A percentile compares a stretch with the other conserved stretches of the same genome.
These are phyloP conservation scores for Ceratosolen solmsi DNA, from an alignment of 1,140 invertebrate genomes.

Conservation along the genomic window DNA sequence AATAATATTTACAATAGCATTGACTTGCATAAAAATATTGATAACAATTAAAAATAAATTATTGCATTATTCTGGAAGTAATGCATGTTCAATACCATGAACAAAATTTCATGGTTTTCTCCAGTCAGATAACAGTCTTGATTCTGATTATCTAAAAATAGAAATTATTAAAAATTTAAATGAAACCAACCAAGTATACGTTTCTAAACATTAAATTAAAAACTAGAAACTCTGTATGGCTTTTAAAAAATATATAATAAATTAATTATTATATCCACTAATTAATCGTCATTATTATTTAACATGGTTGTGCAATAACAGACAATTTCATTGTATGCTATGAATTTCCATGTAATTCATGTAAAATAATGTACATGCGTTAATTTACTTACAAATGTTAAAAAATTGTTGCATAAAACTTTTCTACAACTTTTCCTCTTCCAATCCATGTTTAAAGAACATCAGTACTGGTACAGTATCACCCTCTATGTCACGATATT, in stretches of 20 bases:
- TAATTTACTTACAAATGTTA: slow-evolving; percentile 67
- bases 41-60: slow-evolving; percentile 55
- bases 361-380: background rate
- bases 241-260: no score
- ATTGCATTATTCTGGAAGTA: slow-evolving; percentile 61
- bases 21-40: slow-evolving; percentile 48
- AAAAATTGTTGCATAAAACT: slow-evolving; percentile 54
- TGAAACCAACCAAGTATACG: background rate
- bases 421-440: slow-evolving; percentile 93
- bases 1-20: slow-evolving; percentile 55
- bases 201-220: no score
- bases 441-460: slow-evolving; percentile 96
- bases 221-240: no score
- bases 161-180: slow-evolving; percentile 32
- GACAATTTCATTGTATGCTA: slow-evolving; percentile 39
- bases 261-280: no score
- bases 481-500: slow-evolving; percentile 92
- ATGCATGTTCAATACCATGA: slow-evolving; percentile 55
- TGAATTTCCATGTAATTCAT: slow-evolving; percentile 21
- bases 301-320: slow-evolving; percentile 59
- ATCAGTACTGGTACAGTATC: slow-evolving; percentile 88
- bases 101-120: slow-evolving; percentile 62
- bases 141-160: slow-evolving; percentile 63
- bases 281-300: background rate
- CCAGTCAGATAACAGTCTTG: slow-evolving; percentile 65